Base-by-base conservation (phyloP, 2,797 vertebrate species). In the Manis javanica region DNA sequence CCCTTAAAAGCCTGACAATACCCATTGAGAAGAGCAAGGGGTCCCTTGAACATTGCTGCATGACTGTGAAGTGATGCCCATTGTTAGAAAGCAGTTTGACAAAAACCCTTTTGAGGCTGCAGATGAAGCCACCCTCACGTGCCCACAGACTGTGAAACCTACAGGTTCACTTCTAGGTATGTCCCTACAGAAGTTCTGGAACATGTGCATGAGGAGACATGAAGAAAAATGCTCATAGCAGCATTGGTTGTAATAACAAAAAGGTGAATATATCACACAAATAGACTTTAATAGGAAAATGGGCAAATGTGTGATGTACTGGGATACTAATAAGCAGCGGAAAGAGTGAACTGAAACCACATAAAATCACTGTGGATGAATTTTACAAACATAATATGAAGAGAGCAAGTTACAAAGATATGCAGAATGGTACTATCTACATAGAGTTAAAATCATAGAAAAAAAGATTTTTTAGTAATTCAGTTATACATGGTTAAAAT, bases 361-460 rank as follows among this genome's bases (percentile, higher is more conserved):
- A 8, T 82, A 31, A 61, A 42, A 42, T 63, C 46, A 83, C 11
- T 26, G 34, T 64, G 63, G 49, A 66, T 75, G 34, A 31, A 55
- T 66, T 82, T 74, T 91, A 34, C 24, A 83, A 71, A 72, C 13
- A 14, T 71, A 61, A 51, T 61, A 51, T 51, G 42, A 72, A 19
- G 7, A 94, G 78, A 86, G 4, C 24, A 93, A 81, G 21, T 75
- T 81, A 29, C 24, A 81, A 74, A 66, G 57, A 57, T 71, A 57
- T 14, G 68, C 3, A 83, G 69, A 63, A 59, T 49, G 51, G 29
- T 13, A 42, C 24, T 66, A 63, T 72, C 75, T 61, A 23, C 55
- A 51, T 74, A 86, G 19, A 77, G 24, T 88, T 96, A 75, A 72
- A 75, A 57, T 90, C 12, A 34, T 93, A 64, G 74, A 87, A 87